These are phyloP conservation scores for Urocyon cinereoargenteus DNA, from an alignment of 2,797 vertebrate species.

Conservation along the genomic window DNA sequence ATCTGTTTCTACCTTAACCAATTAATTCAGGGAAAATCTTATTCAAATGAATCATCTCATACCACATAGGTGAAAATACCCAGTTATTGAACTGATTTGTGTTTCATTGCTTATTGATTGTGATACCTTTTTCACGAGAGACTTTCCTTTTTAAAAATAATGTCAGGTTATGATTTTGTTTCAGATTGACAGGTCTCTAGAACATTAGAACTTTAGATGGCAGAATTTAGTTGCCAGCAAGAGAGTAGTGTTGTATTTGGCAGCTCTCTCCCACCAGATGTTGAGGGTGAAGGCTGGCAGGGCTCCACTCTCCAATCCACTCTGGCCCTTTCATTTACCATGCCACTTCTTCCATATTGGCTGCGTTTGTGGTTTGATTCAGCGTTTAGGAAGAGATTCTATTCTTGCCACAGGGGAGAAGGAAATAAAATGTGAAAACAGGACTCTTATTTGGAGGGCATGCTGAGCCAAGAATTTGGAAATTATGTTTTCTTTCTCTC, in stretches of 20 bases:
- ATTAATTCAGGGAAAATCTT: not conserved
- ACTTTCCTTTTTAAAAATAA: not conserved
- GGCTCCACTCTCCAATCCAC: not conserved
- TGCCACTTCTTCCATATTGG: constrained; percentile 49
- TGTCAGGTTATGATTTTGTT: constrained; percentile 22
- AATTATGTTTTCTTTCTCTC: not conserved
- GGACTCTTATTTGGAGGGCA: constrained; percentile 25
- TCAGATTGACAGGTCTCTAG: not conserved
- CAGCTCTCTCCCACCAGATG: constrained; percentile 66
- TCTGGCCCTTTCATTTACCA: constrained; percentile 34
- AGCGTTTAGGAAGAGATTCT: constrained; percentile 70
- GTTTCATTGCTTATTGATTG: constrained; percentile 3
- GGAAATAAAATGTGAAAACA: constrained; percentile 74
- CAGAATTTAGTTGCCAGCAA: not conserved
- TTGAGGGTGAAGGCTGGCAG: constrained; percentile 38
- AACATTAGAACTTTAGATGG: constrained; percentile 6
- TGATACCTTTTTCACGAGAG: not conserved
- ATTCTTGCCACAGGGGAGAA: constrained; percentile 68
- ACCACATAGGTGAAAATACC: not conserved
- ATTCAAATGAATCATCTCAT: not conserved
- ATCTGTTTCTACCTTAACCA: not conserved
- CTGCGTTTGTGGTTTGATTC: constrained; percentile 50
- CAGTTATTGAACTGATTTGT: not conserved
- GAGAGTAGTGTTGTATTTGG: constrained; percentile 57
- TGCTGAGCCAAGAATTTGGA: constrained; percentile 44